phyloP scores from a whole-genome alignment of 1,140 invertebrate species.

The Trissolcus basalis region DNA sequence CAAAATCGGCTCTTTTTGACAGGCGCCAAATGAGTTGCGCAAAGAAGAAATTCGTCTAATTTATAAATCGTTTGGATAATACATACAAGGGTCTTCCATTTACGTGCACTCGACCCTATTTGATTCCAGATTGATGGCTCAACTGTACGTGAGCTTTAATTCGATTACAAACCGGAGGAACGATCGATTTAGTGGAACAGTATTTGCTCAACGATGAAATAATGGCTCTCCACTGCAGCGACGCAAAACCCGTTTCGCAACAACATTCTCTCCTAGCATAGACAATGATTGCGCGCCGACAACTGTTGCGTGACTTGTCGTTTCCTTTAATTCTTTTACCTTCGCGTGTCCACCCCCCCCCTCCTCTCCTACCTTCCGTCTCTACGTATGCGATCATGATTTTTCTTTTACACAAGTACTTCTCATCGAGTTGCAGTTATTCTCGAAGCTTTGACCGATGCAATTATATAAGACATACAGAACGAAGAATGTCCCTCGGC shows the following conservation, averaged over 20 bases:
- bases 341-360: constrained; percentile 11
- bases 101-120: constrained; percentile 60
- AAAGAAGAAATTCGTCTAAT: constrained; percentile 46
- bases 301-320: constrained; percentile 43
- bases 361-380: too few relatives aligned
- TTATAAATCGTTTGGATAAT: constrained; percentile 56
- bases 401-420: constrained; percentile 39
- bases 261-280: constrained; percentile 33
- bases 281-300: constrained; percentile 30
- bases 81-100: constrained; percentile 62
- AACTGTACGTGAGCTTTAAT: constrained; percentile 57
- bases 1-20: constrained; percentile 45
- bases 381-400: constrained; percentile 19
- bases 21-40: constrained; percentile 29
- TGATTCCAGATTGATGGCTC: constrained; percentile 59
- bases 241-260: constrained; percentile 10
- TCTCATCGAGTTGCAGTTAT: constrained; percentile 47
- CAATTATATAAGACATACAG: constrained; percentile 39
- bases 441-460: constrained; percentile 32
- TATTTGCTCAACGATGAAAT: constrained; percentile 61
- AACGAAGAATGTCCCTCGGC: constrained; percentile 40
- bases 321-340: constrained; percentile 28
- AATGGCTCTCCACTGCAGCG: constrained; percentile 40
- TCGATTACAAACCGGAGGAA: constrained; percentile 58
- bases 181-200: constrained; percentile 57